Conservation (phyloP, 92 coral and sea anemone species). For the Nematostella vectensis region DNA sequence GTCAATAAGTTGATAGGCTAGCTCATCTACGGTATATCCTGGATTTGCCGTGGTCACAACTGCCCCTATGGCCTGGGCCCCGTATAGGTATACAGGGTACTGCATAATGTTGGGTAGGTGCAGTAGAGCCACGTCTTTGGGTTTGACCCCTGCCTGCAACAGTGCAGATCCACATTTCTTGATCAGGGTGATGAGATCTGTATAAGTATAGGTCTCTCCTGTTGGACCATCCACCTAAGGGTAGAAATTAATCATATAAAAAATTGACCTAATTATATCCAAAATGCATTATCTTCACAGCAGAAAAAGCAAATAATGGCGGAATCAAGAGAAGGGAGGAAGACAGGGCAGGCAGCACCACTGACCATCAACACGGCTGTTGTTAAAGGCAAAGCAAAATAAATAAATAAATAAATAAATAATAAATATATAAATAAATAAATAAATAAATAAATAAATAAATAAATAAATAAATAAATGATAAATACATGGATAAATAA, state of each 20-base stretch:
- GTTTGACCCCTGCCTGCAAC: slow-evolving; percentile 21
- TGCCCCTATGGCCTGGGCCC: slow-evolving; percentile 28
- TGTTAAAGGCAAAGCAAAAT: too few relatives aligned
- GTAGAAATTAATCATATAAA: slow-evolving; percentile 1
- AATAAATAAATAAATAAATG: too few relatives aligned
- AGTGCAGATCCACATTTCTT: slow-evolving; percentile 40
- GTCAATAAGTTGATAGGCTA: slow-evolving; percentile 31
- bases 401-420: too few relatives aligned
- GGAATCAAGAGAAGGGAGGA: too few relatives aligned
- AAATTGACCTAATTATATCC: too few relatives aligned
- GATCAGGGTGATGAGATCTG: slow-evolving; percentile 12
- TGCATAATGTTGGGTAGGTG: slow-evolving; percentile 29
- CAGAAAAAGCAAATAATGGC: too few relatives aligned
- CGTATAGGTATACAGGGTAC: slow-evolving; percentile 23
- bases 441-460: too few relatives aligned
- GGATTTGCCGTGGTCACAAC: slow-evolving; percentile 23
- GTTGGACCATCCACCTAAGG: slow-evolving; percentile 24
- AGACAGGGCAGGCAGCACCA: too few relatives aligned
- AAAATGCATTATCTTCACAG: too few relatives aligned
- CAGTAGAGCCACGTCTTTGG: slow-evolving; percentile 34
- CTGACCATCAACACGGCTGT: too few relatives aligned
- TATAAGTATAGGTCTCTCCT: slow-evolving; percentile 31
- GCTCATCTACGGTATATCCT: slow-evolving; percentile 21
- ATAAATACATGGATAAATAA: too few relatives aligned
- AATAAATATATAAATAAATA: too few relatives aligned